Percentiles rank a stretch among this genome's conserved stretches.
Evolutionary conservation across 2,113 vertebrate species (phyloP).

Genomic region (Nymphicus hollandicus): DNA sequence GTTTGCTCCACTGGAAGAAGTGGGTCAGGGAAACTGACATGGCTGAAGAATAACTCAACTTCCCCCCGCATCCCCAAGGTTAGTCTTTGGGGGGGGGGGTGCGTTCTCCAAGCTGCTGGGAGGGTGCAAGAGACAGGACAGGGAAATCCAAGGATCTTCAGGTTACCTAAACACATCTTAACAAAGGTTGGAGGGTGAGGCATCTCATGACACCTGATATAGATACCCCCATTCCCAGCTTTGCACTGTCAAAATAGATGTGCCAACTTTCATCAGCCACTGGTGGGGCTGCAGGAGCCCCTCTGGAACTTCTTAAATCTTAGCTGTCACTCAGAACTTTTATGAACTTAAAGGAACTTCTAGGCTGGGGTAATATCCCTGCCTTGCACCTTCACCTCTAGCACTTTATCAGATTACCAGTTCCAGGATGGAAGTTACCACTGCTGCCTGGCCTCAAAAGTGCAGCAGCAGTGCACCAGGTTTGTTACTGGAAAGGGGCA

Average conservation of each 20-base stretch:
- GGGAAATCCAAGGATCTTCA: background rate
- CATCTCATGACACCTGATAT: background rate
- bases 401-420: background rate
- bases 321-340: background rate
- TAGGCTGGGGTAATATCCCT: background rate
- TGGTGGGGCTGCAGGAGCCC: background rate
- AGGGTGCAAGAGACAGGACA: background rate
- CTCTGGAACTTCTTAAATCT: background rate
- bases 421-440: background rate
- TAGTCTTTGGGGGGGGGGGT: background rate
- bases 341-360: background rate
- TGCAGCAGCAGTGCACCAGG: background rate
- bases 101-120: background rate
- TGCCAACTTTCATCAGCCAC: background rate
- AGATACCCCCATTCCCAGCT: background rate
- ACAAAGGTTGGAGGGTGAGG: background rate
- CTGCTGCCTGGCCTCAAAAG: background rate
- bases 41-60: background rate
- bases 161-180: background rate
- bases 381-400: background rate
- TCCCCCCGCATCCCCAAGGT: rapidly evolving
- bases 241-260: background rate
- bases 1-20: background rate
- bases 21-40: background rate
- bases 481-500: background rate